These are phyloP conservation scores for Actinia tenebrosa DNA, from an alignment of 64 coral and sea anemone genomes.

Conservation along the genomic window DNA sequence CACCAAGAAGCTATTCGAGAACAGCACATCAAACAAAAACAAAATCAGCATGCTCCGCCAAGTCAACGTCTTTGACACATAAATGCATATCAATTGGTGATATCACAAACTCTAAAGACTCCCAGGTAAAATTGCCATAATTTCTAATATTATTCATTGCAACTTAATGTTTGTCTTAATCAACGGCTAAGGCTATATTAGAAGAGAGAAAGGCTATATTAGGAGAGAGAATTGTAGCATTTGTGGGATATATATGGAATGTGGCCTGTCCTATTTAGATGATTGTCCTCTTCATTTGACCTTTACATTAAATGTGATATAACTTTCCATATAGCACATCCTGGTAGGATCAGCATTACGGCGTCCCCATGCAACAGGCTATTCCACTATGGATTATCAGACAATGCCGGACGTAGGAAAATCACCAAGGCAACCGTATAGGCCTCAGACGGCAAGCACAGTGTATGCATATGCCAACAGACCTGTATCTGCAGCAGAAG, in stretches of 20 bases:
- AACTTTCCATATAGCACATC: slow-evolving; percentile 46
- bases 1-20: background rate
- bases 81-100: background rate
- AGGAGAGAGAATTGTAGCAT: no score
- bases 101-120: slow-evolving; percentile 1
- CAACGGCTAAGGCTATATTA: no score
- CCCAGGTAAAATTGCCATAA: background rate
- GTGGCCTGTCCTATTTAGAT: no score
- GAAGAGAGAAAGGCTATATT: no score
- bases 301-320: background rate
- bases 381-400: slow-evolving; percentile 88
- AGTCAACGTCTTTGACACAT: background rate
- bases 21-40: background rate
- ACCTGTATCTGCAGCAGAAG: slow-evolving; percentile 59
- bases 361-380: slow-evolving; percentile 84
- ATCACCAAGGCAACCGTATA: slow-evolving; percentile 58
- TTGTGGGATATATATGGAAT: no score
- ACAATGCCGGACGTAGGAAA: slow-evolving; percentile 90
- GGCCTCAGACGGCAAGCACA: slow-evolving; percentile 65
- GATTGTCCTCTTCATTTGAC: no score
- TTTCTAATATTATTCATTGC: no score
- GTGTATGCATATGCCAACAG: slow-evolving; percentile 76
- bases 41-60: background rate
- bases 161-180: no score
- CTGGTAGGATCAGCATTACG: slow-evolving; percentile 88